Percentiles rank a stretch among this genome's conserved stretches.
Evolutionary conservation across 2,888 invertebrate species (phyloP).

Genomic region (Agriopis leucophaearia): DNA sequence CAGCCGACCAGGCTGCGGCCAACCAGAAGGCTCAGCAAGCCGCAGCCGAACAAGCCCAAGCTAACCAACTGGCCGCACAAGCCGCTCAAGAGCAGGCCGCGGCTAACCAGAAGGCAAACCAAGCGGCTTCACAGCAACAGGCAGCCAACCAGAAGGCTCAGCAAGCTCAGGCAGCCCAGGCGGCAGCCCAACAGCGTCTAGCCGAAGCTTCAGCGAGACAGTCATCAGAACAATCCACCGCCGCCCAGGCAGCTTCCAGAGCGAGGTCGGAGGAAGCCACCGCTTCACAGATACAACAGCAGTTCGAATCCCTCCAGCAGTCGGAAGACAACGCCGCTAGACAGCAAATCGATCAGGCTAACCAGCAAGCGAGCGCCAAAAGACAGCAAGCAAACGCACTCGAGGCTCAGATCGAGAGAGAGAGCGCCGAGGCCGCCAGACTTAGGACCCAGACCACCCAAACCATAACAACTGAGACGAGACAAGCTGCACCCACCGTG

Average conservation of each 20-base stretch:
- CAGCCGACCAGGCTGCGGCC: slow-evolving; percentile 5
- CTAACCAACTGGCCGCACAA: slow-evolving; percentile 11
- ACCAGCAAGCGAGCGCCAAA: not conserved
- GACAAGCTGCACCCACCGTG: not conserved
- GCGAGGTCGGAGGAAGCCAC: not conserved
- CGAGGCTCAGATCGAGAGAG: slow-evolving; percentile 7
- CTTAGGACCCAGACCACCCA: slow-evolving; percentile 4
- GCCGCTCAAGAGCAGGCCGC: slow-evolving; percentile 12
- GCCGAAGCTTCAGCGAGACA: slow-evolving; percentile 2
- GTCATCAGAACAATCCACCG: not conserved
- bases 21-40: slow-evolving; percentile 14
- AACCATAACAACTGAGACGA: not conserved
- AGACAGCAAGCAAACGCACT: not conserved
- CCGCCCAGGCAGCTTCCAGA: slow-evolving; percentile 5
- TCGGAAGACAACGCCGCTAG: slow-evolving; percentile 4
- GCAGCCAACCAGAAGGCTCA: slow-evolving; percentile 12
- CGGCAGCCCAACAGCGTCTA: slow-evolving; percentile 1
- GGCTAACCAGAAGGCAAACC: slow-evolving; percentile 6
- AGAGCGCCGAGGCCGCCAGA: not conserved
- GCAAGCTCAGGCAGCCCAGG: slow-evolving; percentile 3
- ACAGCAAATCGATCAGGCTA: slow-evolving; percentile 1
- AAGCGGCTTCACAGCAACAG: slow-evolving; percentile 2
- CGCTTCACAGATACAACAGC: slow-evolving; percentile 6
- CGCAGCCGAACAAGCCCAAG: slow-evolving; percentile 6
- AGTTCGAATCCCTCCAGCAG: not conserved